phyloP scores from a whole-genome alignment of 2,113 vertebrate species.

The Podarcis muralis region DNA sequence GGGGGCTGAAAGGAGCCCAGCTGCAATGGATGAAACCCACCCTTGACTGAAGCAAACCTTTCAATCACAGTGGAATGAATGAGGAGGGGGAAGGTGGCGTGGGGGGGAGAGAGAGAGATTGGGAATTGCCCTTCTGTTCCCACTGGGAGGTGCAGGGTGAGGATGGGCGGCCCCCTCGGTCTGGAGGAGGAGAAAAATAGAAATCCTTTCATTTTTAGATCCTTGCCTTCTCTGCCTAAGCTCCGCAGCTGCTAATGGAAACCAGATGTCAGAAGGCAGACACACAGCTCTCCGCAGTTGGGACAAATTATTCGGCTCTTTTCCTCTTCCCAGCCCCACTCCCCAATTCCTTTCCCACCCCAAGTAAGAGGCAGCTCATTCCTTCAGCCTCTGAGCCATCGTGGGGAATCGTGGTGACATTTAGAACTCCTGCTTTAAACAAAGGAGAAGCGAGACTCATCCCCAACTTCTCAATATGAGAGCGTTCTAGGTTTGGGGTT shows the following conservation, averaged over 20 bases:
- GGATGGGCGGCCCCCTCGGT: constrained; percentile 6
- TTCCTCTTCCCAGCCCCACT: background rate
- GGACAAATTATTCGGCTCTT: constrained; percentile 81
- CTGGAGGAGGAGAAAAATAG: constrained; percentile 74
- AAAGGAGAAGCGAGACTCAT: background rate
- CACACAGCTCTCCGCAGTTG: constrained; percentile 84
- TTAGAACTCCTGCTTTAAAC: background rate
- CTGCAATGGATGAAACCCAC: background rate
- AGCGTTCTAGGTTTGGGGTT: background rate
- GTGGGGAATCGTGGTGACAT: constrained; percentile 45
- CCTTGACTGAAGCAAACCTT: background rate
- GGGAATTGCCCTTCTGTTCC: constrained; percentile 14
- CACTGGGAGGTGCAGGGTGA: constrained; percentile 30
- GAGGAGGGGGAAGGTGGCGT: background rate
- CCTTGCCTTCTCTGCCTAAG: constrained; percentile 82
- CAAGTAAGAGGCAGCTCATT: constrained; percentile 77
- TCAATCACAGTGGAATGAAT: background rate
- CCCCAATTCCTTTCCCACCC: background rate
- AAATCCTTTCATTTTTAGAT: constrained; percentile 77
- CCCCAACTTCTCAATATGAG: background rate
- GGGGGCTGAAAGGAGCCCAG: background rate
- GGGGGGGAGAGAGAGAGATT: background rate
- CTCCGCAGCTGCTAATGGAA: constrained; percentile 80
- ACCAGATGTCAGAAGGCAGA: constrained; percentile 91
- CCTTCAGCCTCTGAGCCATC: constrained; percentile 69